Percentiles rank a stretch among this genome's conserved stretches.
phyloP scores from a whole-genome alignment of 1,140 invertebrate genomes.

The Mamestra configurata region DNA sequence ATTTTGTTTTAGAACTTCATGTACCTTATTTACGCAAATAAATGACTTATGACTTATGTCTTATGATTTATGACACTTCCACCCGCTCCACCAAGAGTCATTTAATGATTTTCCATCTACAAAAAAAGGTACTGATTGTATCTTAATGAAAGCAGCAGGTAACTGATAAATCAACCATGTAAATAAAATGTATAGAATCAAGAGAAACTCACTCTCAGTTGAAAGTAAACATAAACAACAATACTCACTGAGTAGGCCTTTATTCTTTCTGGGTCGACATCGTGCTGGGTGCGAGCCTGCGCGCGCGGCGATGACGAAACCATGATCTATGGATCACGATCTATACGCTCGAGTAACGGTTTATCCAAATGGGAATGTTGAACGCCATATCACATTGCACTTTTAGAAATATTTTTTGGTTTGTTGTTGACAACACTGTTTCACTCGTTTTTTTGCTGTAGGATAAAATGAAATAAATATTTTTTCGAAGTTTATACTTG shows the following conservation, averaged over 20 bases:
- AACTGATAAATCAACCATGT: too few species aligned
- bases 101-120: too few species aligned
- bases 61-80: too few species aligned
- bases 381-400: slow-evolving; percentile 55
- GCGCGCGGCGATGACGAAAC: slow-evolving; percentile 85
- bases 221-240: not conserved
- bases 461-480: not conserved
- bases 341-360: slow-evolving; percentile 63
- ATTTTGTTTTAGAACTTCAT: too few species aligned
- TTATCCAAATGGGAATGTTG: slow-evolving; percentile 54
- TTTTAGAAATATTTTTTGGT: slow-evolving; percentile 38
- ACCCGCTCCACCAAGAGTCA: too few species aligned
- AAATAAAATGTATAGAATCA: slow-evolving; percentile 2
- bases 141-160: too few species aligned
- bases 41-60: too few species aligned
- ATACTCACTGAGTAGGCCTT: slow-evolving; percentile 84
- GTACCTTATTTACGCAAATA: too few species aligned
- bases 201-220: not conserved
- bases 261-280: slow-evolving; percentile 84
- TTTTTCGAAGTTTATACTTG: not conserved
- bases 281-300: slow-evolving; percentile 80
- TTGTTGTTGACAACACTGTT: slow-evolving; percentile 6
- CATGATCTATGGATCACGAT: slow-evolving; percentile 83
- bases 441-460: slow-evolving; percentile 1
- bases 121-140: too few species aligned